Evolutionary conservation across 2,113 vertebrate species (phyloP).

Genomic region (Pycnonotus jocosus): DNA sequence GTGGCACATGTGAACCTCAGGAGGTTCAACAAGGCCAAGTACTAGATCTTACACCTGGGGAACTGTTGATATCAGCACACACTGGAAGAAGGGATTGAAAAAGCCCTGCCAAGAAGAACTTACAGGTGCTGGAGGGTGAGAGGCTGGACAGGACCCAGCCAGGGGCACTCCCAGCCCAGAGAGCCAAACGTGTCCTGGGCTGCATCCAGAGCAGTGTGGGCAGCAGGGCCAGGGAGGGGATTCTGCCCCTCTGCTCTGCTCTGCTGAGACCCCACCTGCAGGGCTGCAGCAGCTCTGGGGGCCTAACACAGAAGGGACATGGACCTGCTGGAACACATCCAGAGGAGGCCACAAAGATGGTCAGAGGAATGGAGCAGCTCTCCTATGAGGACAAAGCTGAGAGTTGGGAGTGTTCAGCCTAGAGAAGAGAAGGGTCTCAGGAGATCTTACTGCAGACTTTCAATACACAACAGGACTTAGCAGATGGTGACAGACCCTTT

Average conservation of each 20-base stretch:
- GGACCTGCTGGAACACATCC: rapidly evolving
- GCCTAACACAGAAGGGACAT: not conserved
- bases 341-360: not conserved
- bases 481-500: not conserved
- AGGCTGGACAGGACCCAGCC: not conserved
- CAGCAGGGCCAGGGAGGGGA: not conserved
- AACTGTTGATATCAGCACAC: not conserved
- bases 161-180: not conserved
- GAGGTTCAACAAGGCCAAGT: not conserved
- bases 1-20: rapidly evolving
- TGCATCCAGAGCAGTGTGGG: not conserved
- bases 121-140: rapidly evolving
- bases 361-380: not conserved
- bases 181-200: not conserved
- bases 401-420: not conserved
- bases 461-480: not conserved
- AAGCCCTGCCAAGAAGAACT: not conserved
- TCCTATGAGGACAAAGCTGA: not conserved
- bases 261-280: not conserved
- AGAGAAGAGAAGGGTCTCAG: not conserved
- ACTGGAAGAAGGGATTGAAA: not conserved
- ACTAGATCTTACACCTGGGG: not conserved
- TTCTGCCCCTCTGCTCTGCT: not conserved
- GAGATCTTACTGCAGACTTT: not conserved
- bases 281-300: not conserved